Percentiles rank a stretch among this genome's conserved stretches.
Evolutionary conservation across 2,113 vertebrate species (phyloP).

Genomic region (Trochalopteron elliotii): DNA sequence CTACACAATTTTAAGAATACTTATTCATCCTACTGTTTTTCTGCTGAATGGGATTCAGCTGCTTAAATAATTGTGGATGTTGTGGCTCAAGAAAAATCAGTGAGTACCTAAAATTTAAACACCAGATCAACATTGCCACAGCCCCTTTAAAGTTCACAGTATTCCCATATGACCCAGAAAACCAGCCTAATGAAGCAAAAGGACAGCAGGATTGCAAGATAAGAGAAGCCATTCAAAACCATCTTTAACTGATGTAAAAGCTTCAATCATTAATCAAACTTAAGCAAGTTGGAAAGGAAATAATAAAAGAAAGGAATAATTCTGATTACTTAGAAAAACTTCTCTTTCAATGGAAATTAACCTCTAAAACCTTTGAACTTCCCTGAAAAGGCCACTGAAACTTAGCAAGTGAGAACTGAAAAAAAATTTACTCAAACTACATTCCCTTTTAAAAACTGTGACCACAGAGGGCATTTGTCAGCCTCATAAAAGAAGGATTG

Average conservation of each 20-base stretch:
- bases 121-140: neutral
- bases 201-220: neutral
- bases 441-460: neutral
- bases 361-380: neutral
- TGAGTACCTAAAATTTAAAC: neutral
- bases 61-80: neutral
- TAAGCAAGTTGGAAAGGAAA: neutral
- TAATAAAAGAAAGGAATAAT: neutral
- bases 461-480: neutral
- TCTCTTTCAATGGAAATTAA: neutral
- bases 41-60: neutral
- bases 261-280: neutral
- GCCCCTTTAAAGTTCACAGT: neutral
- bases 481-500: neutral
- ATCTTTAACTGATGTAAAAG: neutral
- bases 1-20: neutral
- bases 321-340: neutral
- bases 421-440: neutral
- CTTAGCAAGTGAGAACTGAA: neutral
- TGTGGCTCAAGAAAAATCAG: constrained; percentile 13
- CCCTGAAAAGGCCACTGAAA: neutral
- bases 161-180: neutral
- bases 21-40: neutral
- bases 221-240: neutral
- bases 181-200: neutral